These are phyloP conservation scores for Dermatemys mawii DNA, from an alignment of 2,113 vertebrate species.

Conservation along the genomic window DNA sequence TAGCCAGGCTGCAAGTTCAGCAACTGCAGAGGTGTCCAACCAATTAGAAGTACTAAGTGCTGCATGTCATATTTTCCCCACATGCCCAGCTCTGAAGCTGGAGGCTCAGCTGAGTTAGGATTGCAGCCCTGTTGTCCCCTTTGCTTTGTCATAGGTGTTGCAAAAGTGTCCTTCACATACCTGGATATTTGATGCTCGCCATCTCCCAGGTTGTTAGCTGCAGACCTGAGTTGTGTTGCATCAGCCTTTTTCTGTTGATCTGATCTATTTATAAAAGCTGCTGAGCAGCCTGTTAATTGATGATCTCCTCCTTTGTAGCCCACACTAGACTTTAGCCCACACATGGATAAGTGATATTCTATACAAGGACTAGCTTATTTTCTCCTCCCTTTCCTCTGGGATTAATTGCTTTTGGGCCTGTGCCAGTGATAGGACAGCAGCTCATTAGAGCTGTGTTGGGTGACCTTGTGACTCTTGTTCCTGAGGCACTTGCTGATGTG, in stretches of 20 bases:
- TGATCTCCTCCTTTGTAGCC: not conserved
- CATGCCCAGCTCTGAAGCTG: accelerated
- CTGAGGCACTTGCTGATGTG: accelerated
- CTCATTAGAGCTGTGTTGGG: not conserved
- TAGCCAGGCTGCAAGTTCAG: conserved; percentile 7
- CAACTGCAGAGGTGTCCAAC: not conserved
- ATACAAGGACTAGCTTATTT: not conserved
- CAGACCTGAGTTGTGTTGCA: not conserved
- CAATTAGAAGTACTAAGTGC: not conserved
- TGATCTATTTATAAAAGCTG: not conserved
- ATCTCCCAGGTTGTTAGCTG: accelerated
- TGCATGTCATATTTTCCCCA: not conserved
- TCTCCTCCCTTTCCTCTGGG: conserved; percentile 14
- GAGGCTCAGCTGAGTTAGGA: not conserved
- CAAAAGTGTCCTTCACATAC: no score
- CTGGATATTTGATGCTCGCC: accelerated
- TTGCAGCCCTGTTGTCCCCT: not conserved
- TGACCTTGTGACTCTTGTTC: conserved; percentile 44
- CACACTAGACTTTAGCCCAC: not conserved
- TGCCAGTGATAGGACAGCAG: not conserved
- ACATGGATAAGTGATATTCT: not conserved
- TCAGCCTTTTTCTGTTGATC: not conserved
- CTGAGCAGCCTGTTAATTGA: conserved; percentile 3
- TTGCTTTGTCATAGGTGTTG: not conserved
- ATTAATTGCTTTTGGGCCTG: conserved; percentile 14